These are phyloP conservation scores for Catharus bicknelli DNA, from an alignment of 2,113 vertebrate genomes.

Conservation along the genomic window DNA sequence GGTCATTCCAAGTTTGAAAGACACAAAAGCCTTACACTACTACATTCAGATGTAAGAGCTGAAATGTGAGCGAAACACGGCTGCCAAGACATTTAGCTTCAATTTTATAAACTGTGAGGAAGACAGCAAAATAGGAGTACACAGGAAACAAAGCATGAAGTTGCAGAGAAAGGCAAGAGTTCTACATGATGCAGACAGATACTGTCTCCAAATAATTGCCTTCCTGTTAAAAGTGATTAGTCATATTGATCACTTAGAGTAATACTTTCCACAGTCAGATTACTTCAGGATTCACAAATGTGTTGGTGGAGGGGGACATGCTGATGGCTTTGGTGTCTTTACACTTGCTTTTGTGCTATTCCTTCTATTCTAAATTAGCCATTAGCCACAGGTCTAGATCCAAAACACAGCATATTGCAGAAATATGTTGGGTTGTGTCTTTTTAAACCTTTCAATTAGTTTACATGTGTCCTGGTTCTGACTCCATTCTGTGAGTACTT, in stretches of 20 bases:
- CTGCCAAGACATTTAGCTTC: not conserved
- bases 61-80: not conserved
- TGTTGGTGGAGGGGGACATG: not conserved
- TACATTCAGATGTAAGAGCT: not conserved
- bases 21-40: not conserved
- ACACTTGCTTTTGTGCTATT: not conserved
- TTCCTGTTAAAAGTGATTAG: not conserved
- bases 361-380: not conserved
- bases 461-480: not conserved
- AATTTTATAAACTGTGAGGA: not conserved
- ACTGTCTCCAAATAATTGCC: not conserved
- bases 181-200: not conserved
- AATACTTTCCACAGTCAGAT: not conserved
- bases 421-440: not conserved
- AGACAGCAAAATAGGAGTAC: not conserved
- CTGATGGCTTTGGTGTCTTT: not conserved
- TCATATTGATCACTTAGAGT: not conserved
- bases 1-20: not conserved
- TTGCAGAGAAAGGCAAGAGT: not conserved
- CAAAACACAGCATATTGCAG: accelerated
- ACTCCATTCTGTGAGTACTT: not conserved
- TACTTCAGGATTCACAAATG: not conserved
- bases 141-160: not conserved
- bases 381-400: not conserved
- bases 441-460: not conserved